Conservation (phyloP, 2,888 invertebrate species). For the Ecdyonurus torrentis region DNA sequence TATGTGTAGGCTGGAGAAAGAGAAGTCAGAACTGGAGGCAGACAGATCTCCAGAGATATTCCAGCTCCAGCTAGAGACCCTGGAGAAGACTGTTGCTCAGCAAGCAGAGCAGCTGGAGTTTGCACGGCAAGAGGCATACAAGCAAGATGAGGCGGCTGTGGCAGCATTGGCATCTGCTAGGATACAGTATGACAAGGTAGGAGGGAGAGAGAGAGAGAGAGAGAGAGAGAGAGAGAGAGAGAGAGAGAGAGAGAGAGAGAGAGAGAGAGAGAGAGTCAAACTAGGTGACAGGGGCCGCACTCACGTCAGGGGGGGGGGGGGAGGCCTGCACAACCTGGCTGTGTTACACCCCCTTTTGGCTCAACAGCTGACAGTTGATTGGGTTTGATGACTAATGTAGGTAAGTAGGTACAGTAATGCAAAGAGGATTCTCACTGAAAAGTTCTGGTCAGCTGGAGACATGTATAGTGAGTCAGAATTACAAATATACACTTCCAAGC, state of each 20-base stretch:
- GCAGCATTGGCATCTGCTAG: background rate
- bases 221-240: too few relatives aligned
- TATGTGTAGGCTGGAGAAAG: conserved; percentile 17
- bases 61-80: conserved; percentile 18
- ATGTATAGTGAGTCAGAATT: too few relatives aligned
- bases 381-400: too few relatives aligned
- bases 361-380: too few relatives aligned
- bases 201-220: background rate
- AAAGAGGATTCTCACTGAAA: too few relatives aligned
- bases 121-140: conserved; percentile 28
- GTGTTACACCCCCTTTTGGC: too few relatives aligned
- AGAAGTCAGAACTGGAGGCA: conserved; percentile 18
- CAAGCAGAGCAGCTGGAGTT: conserved; percentile 18
- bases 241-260: too few relatives aligned
- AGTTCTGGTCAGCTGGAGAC: too few relatives aligned
- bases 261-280: too few relatives aligned
- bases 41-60: conserved; percentile 19
- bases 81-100: conserved; percentile 22
- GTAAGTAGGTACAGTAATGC: too few relatives aligned
- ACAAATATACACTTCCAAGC: too few relatives aligned
- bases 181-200: background rate
- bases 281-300: too few relatives aligned
- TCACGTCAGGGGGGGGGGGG: background rate
- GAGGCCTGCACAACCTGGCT: background rate
- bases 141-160: conserved; percentile 27